These are phyloP conservation scores for Palythoa heliodiscus DNA, from an alignment of 92 coral and sea anemone genomes.

Conservation along the genomic window DNA sequence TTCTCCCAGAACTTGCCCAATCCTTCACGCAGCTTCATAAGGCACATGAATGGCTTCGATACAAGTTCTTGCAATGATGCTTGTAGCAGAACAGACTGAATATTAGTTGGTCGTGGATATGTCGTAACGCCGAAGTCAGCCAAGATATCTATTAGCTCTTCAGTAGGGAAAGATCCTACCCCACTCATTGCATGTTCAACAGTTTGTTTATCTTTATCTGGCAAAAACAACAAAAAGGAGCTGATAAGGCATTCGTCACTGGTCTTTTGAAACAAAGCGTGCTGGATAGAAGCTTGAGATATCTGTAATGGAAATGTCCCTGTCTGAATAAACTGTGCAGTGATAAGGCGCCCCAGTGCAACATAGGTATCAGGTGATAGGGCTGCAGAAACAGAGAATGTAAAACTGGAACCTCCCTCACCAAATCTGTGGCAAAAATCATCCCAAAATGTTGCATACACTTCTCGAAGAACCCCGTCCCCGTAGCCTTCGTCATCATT, in stretches of 20 bases:
- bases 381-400: slow-evolving; percentile 40
- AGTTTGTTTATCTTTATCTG: slow-evolving; percentile 32
- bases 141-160: slow-evolving; percentile 52
- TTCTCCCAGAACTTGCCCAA: slow-evolving; percentile 49
- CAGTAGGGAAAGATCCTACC: slow-evolving; percentile 34
- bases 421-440: slow-evolving; percentile 23
- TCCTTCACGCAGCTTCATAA: slow-evolving; percentile 48
- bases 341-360: slow-evolving; percentile 48
- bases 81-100: slow-evolving; percentile 19
- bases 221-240: slow-evolving; percentile 55
- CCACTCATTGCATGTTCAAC: slow-evolving; percentile 22
- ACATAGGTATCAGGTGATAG: slow-evolving; percentile 37
- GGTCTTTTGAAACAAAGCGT: slow-evolving; percentile 44
- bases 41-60: slow-evolving; percentile 51
- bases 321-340: slow-evolving; percentile 51
- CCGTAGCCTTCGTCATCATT: slow-evolving; percentile 47
- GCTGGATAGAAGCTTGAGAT: slow-evolving; percentile 50
- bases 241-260: slow-evolving; percentile 40
- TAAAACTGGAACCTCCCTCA: slow-evolving; percentile 44
- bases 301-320: slow-evolving; percentile 57
- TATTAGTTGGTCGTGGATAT: slow-evolving; percentile 49
- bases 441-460: slow-evolving; percentile 56
- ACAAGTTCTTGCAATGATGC: slow-evolving; percentile 49
- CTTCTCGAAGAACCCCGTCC: slow-evolving; percentile 51
- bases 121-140: slow-evolving; percentile 36